These are phyloP conservation scores for Shargacucullia verbasci DNA, from an alignment of 2,888 invertebrate species.

Conservation along the genomic window DNA sequence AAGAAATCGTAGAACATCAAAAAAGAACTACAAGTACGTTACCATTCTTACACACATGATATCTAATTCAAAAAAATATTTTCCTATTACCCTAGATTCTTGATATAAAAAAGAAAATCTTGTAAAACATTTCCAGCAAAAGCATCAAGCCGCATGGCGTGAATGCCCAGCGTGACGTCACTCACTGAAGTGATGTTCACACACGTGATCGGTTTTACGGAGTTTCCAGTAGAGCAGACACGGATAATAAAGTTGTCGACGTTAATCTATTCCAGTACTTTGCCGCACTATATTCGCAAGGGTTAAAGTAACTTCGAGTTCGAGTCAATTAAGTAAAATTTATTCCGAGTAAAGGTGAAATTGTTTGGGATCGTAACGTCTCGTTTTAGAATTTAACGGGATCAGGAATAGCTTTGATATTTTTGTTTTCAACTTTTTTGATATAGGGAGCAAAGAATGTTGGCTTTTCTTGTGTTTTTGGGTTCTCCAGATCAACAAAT, in stretches of 20 bases:
- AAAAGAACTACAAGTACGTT: too few species aligned
- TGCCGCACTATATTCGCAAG: slow-evolving; percentile 48
- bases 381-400: slow-evolving; percentile 23
- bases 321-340: slow-evolving; percentile 46
- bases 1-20: too few species aligned
- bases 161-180: slow-evolving; percentile 62
- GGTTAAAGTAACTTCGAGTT: slow-evolving; percentile 47
- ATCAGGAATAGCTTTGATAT: slow-evolving; percentile 22
- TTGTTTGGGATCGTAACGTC: slow-evolving; percentile 20
- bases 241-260: slow-evolving; percentile 60
- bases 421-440: slow-evolving; percentile 26
- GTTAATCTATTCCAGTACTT: slow-evolving; percentile 56
- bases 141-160: slow-evolving; percentile 40
- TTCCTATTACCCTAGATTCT: neutral
- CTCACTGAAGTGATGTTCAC: slow-evolving; percentile 67
- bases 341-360: slow-evolving; percentile 37
- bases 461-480: neutral
- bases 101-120: slow-evolving; percentile 17
- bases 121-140: slow-evolving; percentile 37
- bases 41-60: too few species aligned
- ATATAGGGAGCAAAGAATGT: slow-evolving; percentile 4
- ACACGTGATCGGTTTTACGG: slow-evolving; percentile 72
- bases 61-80: neutral
- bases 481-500: too few species aligned
- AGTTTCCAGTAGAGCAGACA: slow-evolving; percentile 66